Percentiles rank a stretch among this genome's conserved stretches.
These are phyloP conservation scores for Gila robusta DNA, from an alignment of 2,797 vertebrate species.

Conservation along the genomic window DNA sequence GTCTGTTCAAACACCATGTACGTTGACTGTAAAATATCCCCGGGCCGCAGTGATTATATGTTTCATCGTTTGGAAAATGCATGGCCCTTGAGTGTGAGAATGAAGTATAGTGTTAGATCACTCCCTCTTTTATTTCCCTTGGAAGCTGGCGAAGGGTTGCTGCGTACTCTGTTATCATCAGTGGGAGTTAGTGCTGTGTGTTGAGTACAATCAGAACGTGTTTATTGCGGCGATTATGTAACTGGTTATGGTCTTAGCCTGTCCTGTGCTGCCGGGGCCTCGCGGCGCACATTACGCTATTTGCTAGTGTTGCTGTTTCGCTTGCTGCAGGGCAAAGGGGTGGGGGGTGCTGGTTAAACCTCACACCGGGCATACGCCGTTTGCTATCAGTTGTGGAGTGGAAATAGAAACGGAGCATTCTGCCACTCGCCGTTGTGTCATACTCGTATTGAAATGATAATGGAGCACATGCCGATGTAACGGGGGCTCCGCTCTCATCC, in stretches of 20 bases:
- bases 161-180: conserved; percentile 69
- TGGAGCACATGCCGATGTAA: conserved; percentile 57
- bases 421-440: conserved; percentile 19
- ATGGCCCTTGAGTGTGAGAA: conserved; percentile 36
- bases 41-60: conserved; percentile 36
- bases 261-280: conserved; percentile 57
- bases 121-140: conserved; percentile 48
- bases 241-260: conserved; percentile 58
- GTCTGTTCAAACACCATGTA: conserved; percentile 27
- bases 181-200: conserved; percentile 68
- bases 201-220: conserved; percentile 55
- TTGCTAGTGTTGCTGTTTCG: conserved; percentile 46
- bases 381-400: conserved; percentile 37
- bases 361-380: conserved; percentile 30
- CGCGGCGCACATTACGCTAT: conserved; percentile 39
- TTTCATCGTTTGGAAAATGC: conserved; percentile 47
- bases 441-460: conserved; percentile 59
- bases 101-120: conserved; percentile 28
- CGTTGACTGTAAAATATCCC: neutral
- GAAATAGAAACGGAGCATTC: conserved; percentile 51
- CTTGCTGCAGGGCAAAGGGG: neutral
- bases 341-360: conserved; percentile 33
- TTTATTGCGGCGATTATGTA: conserved; percentile 69
- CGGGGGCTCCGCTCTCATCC: conserved; percentile 48
- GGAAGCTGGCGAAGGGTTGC: conserved; percentile 64